Evolutionary conservation across 1,140 invertebrate species (phyloP).

Genomic region (Cephus cinctus): DNA sequence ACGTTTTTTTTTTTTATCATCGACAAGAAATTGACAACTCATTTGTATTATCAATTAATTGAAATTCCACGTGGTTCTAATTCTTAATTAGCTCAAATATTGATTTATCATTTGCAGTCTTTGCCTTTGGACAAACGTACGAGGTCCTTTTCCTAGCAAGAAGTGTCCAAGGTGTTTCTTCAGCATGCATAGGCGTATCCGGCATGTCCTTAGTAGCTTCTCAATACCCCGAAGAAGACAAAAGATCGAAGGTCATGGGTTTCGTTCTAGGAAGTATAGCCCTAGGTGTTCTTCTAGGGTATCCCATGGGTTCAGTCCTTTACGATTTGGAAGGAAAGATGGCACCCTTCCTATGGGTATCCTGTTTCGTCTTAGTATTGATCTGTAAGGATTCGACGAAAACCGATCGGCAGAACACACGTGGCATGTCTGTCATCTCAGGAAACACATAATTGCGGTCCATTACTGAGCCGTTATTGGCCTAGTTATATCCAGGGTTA

Average conservation of each 20-base stretch:
- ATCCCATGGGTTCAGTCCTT: slow-evolving; percentile 74
- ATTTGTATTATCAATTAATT: too few relatives aligned
- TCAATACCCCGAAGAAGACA: slow-evolving; percentile 59
- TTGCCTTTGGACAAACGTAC: slow-evolving; percentile 79
- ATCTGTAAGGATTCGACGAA: too few relatives aligned
- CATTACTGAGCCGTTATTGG: background rate
- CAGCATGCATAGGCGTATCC: slow-evolving; percentile 76
- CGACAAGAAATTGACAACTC: too few relatives aligned
- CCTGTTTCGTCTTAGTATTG: slow-evolving; percentile 61
- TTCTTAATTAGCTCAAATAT: background rate
- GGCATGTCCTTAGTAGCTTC: slow-evolving; percentile 67
- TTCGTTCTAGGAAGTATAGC: slow-evolving; percentile 78
- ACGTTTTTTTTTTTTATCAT: too few relatives aligned
- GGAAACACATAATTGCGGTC: background rate
- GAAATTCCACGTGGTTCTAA: too few relatives aligned
- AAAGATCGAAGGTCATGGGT: slow-evolving; percentile 72
- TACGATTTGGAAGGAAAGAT: slow-evolving; percentile 75
- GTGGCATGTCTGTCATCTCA: too few relatives aligned
- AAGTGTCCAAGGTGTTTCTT: slow-evolving; percentile 83
- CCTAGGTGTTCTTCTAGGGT: slow-evolving; percentile 75
- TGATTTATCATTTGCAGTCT: slow-evolving; percentile 59
- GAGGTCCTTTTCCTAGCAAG: slow-evolving; percentile 73
- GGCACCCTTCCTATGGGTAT: slow-evolving; percentile 71
- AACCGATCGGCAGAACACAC: too few relatives aligned
- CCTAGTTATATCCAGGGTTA: background rate